Base-by-base conservation (phyloP, 2,888 invertebrate genomes). In the Rugalucina vietnamica region DNA sequence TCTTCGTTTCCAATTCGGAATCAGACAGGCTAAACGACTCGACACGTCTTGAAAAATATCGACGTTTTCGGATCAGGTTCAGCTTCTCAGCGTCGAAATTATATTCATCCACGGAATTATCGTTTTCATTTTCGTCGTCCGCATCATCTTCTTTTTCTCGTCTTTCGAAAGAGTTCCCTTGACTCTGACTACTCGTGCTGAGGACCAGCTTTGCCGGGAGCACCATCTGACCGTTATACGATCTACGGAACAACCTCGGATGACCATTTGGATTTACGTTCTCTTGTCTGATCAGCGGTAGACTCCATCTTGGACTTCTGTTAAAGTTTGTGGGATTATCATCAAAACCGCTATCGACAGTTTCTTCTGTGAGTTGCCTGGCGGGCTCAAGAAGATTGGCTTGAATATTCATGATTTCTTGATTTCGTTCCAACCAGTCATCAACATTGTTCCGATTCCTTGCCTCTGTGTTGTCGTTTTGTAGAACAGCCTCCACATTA, bases 291-390 rank as follows among this genome's bases (percentile, higher is more conserved):
- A 74, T 29, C 29, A 54, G 54, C 0, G 88, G 85, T 36, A 85
- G 36, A 49, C 88, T 88, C 29, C 50, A 49, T 29, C 85, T 50
- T 3, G 80, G 83, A 21, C 76, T 78, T 76, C 83, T 71, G 57
- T 78, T 84, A 70, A 54, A 81, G 37, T 74, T 50, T 21, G 84
- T 29, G 14, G 82, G 79, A 65, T 83, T 84, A 43, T 91, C 91
- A 3, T 88, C 89, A 72, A 90, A 91, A 0, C 92, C 92, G 79
- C 92, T 92, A 79, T 92, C 92, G 4, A 87, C 81, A 0, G 91
- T 91, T n/a, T 92, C 92, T 8, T 87, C 77, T 0, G 91, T 92
- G 8, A 87, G 88, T 72, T 92, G 91, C 8, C 91, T 81, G 4
- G 79, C 75, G 0, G 89, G 88, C 21, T 74, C 81, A 5, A 84